phyloP scores from a whole-genome alignment of 2,113 vertebrate species.

The Chascanopsetta lugubris region DNA sequence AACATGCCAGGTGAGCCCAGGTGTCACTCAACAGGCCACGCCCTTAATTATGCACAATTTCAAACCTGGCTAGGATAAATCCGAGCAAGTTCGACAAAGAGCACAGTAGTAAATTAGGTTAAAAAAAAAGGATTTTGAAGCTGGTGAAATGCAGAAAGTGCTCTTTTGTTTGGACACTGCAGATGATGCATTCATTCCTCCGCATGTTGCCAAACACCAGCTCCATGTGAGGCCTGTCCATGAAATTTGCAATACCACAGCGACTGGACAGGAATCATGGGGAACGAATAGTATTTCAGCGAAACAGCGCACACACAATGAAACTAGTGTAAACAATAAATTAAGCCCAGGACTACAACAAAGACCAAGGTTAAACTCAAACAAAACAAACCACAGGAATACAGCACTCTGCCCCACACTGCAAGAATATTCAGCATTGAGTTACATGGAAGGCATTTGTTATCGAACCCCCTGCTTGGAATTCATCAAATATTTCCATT shows the following conservation, averaged over 20 bases:
- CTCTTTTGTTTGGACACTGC: background rate
- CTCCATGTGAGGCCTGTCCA: background rate
- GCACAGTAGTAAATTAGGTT: no score
- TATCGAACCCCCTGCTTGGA: slow-evolving; percentile 23
- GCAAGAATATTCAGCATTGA: slow-evolving; percentile 25
- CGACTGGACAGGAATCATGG: slow-evolving; percentile 9
- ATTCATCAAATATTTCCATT: slow-evolving; percentile 29
- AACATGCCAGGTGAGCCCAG: no score
- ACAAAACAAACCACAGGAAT: slow-evolving; percentile 78
- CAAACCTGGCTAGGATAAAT: no score
- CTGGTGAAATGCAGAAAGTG: slow-evolving; percentile 12
- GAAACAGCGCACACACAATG: slow-evolving; percentile 57
- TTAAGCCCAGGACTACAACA: slow-evolving; percentile 68
- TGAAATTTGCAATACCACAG: slow-evolving; percentile 35
- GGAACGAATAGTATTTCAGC: slow-evolving; percentile 28
- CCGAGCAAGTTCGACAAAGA: no score
- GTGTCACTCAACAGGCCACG: no score
- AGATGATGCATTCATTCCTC: slow-evolving; percentile 17
- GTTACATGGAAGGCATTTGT: slow-evolving; percentile 38
- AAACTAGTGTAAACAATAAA: slow-evolving; percentile 78
- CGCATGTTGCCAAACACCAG: slow-evolving; percentile 26
- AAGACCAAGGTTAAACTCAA: slow-evolving; percentile 70
- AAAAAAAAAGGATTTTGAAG: no score
- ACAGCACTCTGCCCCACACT: slow-evolving; percentile 52
- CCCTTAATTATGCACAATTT: no score